Evolutionary conservation across 2,797 vertebrate genomes (phyloP), one percentile per base, ranked within the genome.

Genomic region (Xenopus petersii): DNA sequence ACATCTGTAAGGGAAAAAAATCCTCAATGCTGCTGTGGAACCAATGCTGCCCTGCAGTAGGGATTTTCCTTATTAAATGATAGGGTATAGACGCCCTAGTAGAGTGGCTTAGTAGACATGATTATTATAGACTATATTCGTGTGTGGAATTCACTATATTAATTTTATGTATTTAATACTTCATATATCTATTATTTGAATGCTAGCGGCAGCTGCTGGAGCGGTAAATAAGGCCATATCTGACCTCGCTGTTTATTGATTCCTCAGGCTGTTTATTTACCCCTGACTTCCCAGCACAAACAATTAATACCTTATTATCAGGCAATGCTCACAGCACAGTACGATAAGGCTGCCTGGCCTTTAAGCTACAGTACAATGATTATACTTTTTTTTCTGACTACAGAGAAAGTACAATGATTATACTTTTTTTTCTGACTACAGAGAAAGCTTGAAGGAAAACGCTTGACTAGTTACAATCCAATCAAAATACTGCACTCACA

Each of bases 291-390:
- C 81, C 83, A 83, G 83, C 79, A 85, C 91, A 88, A 89, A 91
- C 87, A 92, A 90, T 93, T 91, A 91, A 88, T 87, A 87, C 88
- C 91, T 91, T 89, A 93, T 93, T 93, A 91, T 86, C 68, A 24
- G 59, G 49, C 66, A 55, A 59, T 62, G 65, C 47, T 69, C 12
- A 16, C 1, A 49, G 56, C 46, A 17, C n/a, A 16, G 68, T 8
- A 42, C 1, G 12, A 36, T 5, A 3, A 47, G 67, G 54, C 55
- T 47, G 55, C 33, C 30, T 46, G 68, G 55, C 55, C 42, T 36
- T 5, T 12, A 13, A 60, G 36, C 68, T 60, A 60, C 26, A 30
- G 26, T 30, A 30, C 56, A 48, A 15, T 48, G 68, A 61, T 60
- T 70, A 60, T 8, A 60, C 21, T 33, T 42, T 51, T 15, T 30